Conservation (phyloP, 2,888 invertebrate species). For the Drosophila subsilvestris region DNA sequence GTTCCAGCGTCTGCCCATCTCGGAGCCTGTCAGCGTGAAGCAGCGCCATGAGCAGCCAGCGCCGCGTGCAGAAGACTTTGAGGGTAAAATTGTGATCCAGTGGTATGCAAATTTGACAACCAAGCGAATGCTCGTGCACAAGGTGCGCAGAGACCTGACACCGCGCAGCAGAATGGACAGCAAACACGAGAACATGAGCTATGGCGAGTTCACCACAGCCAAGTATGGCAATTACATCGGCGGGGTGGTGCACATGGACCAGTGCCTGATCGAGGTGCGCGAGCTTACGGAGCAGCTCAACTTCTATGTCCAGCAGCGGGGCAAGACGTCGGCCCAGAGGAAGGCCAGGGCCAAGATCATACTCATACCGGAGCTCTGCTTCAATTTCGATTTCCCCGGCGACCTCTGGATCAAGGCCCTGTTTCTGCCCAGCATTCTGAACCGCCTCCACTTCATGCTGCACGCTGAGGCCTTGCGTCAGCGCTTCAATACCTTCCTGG, state of each 20-base stretch:
- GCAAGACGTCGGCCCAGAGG: constrained; percentile 76
- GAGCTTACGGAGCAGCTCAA: constrained; percentile 82
- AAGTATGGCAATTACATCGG: constrained; percentile 88
- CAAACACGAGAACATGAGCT: constrained; percentile 86
- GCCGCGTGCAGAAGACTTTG: constrained; percentile 86
- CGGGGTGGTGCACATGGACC: constrained; percentile 86
- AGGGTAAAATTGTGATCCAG: constrained; percentile 91
- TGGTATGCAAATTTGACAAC: constrained; percentile 89
- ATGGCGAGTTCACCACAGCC: constrained; percentile 89
- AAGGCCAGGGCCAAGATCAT: constrained; percentile 85
- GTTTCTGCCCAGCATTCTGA: constrained; percentile 92
- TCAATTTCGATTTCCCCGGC: constrained; percentile 88
- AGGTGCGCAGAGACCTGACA: constrained; percentile 87
- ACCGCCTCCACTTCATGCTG: constrained; percentile 86
- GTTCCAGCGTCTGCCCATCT: constrained; percentile 84
- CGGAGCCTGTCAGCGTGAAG: constrained; percentile 83
- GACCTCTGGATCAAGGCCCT: constrained; percentile 93
- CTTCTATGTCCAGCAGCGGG: constrained; percentile 77
- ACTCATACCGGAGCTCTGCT: constrained; percentile 95
- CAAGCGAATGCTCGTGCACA: constrained; percentile 88
- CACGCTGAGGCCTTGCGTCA: constrained; percentile 83
- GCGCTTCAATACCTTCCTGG: constrained; percentile 80
- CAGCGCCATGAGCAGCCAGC: constrained; percentile 86
- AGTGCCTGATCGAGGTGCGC: constrained; percentile 93
- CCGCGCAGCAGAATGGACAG: constrained; percentile 89